phyloP scores from a whole-genome alignment of 2,888 invertebrate species.

The Drosophila lutescens region DNA sequence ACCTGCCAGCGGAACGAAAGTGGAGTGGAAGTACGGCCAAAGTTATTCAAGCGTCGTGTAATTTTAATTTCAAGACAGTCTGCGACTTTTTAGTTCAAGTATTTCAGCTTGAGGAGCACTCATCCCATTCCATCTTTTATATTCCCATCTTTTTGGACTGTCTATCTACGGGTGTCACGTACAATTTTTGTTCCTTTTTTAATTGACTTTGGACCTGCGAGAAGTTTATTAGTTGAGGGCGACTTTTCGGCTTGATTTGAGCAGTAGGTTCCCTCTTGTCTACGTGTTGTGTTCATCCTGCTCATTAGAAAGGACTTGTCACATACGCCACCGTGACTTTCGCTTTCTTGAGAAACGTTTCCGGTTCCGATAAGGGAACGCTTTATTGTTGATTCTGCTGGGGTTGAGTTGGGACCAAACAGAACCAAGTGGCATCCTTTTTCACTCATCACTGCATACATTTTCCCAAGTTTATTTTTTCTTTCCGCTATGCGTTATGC shows the following conservation, averaged over 20 bases:
- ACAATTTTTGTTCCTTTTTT: slow-evolving; percentile 77
- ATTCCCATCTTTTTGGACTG: slow-evolving; percentile 17
- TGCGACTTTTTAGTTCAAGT: slow-evolving; percentile 69
- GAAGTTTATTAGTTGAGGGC: slow-evolving; percentile 70
- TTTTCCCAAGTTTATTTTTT: slow-evolving; percentile 57
- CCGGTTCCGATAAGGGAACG: slow-evolving; percentile 50
- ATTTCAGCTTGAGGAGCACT: slow-evolving; percentile 15
- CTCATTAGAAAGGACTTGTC: slow-evolving; percentile 73
- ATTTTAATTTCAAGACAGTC: slow-evolving; percentile 77
- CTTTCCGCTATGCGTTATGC: slow-evolving; percentile 74
- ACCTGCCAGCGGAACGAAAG: slow-evolving; percentile 25
- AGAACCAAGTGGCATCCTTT: slow-evolving; percentile 73
- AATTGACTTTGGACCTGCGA: slow-evolving; percentile 80
- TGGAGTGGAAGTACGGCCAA: slow-evolving; percentile 8
- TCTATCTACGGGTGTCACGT: slow-evolving; percentile 77
- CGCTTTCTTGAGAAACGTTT: slow-evolving; percentile 39
- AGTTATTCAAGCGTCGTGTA: slow-evolving; percentile 68
- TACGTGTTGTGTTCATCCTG: slow-evolving; percentile 40
- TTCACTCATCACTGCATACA: slow-evolving; percentile 76
- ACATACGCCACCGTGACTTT: slow-evolving; percentile 65
- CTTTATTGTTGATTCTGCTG: slow-evolving; percentile 32
- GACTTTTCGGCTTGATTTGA: slow-evolving; percentile 56
- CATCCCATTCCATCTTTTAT: slow-evolving; percentile 4
- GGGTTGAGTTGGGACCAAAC: slow-evolving; percentile 7
- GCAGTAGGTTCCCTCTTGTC: slow-evolving; percentile 52